Percentiles rank a stretch among this genome's conserved stretches.
These are phyloP conservation scores for Athalia circularis DNA, from an alignment of 2,888 invertebrate species.

Conservation along the genomic window DNA sequence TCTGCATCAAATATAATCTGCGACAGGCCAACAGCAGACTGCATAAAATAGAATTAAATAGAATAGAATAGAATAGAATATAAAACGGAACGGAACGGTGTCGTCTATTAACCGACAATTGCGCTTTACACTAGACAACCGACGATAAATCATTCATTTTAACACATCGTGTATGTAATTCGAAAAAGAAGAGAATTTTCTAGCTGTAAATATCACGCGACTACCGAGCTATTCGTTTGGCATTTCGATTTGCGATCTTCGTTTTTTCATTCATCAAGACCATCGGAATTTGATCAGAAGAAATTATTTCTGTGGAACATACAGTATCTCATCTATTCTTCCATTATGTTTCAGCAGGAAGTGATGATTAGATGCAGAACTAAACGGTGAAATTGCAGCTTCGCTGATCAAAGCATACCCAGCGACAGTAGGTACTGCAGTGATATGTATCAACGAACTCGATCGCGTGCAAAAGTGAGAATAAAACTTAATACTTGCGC, in stretches of 20 bases:
- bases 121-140: neutral
- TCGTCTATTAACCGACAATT: constrained; percentile 35
- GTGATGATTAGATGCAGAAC: no score
- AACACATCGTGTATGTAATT: neutral
- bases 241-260: neutral
- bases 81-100: constrained; percentile 16
- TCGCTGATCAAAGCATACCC: no score
- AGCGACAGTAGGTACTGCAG: no score
- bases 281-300: neutral
- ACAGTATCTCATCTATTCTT: no score
- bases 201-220: constrained; percentile 10
- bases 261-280: no score
- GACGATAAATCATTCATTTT: constrained; percentile 35
- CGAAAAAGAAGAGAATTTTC: neutral
- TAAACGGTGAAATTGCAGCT: no score
- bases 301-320: neutral
- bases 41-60: neutral
- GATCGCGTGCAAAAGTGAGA: no score
- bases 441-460: no score
- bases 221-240: neutral
- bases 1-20: neutral
- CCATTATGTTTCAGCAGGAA: no score
- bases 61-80: no score
- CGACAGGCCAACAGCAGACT: constrained; percentile 2
- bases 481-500: no score